These are phyloP conservation scores for Hydrochoerus hydrochaeris DNA, from an alignment of 2,113 vertebrate genomes.

Conservation along the genomic window DNA sequence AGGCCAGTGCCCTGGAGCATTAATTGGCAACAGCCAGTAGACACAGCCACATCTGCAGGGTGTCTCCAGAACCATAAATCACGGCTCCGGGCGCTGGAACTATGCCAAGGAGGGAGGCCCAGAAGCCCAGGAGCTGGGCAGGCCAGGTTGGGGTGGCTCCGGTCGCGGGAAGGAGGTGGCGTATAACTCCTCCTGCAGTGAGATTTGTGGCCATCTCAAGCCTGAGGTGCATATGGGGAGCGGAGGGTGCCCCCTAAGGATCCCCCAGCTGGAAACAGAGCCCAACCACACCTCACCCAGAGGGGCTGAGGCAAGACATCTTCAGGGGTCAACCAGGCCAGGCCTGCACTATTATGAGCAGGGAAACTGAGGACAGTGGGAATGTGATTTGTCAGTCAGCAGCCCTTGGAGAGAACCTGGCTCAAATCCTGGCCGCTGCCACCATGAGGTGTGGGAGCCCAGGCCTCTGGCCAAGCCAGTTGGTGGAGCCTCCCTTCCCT, in stretches of 20 bases:
- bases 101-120: not conserved
- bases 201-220: not conserved
- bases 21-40: conserved; percentile 49
- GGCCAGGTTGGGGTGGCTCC: not conserved
- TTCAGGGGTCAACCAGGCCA: not conserved
- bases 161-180: not conserved
- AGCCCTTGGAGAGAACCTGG: not conserved
- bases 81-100: not conserved
- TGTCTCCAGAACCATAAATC: conserved; percentile 55
- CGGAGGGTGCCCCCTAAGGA: fast-evolving
- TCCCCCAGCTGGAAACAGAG: fast-evolving
- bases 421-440: no score
- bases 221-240: not conserved
- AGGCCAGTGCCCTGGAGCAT: not conserved
- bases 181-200: fast-evolving
- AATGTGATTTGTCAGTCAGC: not conserved
- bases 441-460: fast-evolving
- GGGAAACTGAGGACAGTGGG: not conserved
- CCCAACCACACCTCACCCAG: not conserved
- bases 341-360: not conserved
- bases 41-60: not conserved
- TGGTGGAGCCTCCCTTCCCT: fast-evolving
- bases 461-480: fast-evolving
- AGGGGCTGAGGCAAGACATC: not conserved
- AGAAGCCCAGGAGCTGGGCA: not conserved